Evolutionary conservation across 1,140 invertebrate species (phyloP).

Genomic region (Aphelenchoides avenae): DNA sequence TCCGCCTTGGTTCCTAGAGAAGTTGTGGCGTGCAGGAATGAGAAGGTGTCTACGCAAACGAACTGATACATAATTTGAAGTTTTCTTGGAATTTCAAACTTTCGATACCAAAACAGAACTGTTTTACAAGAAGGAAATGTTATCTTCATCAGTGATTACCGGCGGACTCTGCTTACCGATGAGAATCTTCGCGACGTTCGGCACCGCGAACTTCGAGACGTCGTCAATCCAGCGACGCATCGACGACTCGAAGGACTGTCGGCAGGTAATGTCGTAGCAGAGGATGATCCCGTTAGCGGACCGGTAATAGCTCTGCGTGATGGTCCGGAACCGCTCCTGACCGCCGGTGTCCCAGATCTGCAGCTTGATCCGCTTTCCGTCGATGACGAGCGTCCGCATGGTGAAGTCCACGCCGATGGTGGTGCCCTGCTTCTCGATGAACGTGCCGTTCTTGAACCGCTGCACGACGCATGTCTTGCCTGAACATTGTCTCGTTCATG

Average conservation of each 20-base stretch:
- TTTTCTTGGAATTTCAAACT: too few relatives aligned
- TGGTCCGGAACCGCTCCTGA: conserved; percentile 75
- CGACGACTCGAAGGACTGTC: conserved; percentile 78
- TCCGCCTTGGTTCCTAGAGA: conserved; percentile 52
- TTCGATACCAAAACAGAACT: too few relatives aligned
- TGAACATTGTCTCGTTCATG: conserved; percentile 57
- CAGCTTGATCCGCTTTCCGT: conserved; percentile 86
- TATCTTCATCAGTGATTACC: too few relatives aligned
- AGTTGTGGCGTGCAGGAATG: too few relatives aligned
- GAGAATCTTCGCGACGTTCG: conserved; percentile 79
- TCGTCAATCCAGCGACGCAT: conserved; percentile 90
- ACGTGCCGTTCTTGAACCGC: conserved; percentile 84
- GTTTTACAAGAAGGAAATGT: too few relatives aligned
- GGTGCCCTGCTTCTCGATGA: conserved; percentile 82
- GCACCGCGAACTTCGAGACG: conserved; percentile 82
- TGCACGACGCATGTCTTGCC: conserved; percentile 77
- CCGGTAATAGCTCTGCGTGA: conserved; percentile 67
- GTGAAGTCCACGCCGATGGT: conserved; percentile 94
- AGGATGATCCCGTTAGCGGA: conserved; percentile 66
- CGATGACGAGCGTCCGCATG: conserved; percentile 87
- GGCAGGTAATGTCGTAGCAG: conserved; percentile 91
- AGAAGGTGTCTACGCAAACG: too few relatives aligned
- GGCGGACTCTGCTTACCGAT: too few relatives aligned
- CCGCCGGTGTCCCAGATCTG: conserved; percentile 91
- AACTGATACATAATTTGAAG: too few relatives aligned